These are phyloP conservation scores for Eurypyga helias DNA, from an alignment of 2,113 vertebrate genomes.

Conservation along the genomic window DNA sequence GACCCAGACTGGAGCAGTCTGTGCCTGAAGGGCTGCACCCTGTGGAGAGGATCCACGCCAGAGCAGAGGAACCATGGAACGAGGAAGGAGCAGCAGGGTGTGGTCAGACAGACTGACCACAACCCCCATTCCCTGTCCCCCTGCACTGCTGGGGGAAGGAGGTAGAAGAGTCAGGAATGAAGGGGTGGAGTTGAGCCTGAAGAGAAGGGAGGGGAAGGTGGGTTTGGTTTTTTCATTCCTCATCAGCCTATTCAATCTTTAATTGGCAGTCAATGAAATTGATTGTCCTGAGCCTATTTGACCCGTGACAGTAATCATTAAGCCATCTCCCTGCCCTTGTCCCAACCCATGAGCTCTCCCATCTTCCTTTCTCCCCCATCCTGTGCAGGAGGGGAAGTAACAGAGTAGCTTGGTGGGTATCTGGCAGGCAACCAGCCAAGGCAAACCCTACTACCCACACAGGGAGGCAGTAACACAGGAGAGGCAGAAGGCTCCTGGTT, in stretches of 20 bases:
- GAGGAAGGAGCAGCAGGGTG: neutral
- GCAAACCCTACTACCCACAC: neutral
- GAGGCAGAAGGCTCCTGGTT: neutral
- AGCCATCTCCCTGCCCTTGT: neutral
- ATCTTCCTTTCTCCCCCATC: neutral
- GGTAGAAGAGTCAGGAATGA: neutral
- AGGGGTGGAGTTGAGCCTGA: neutral
- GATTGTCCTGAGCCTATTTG: neutral
- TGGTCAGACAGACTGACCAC: neutral
- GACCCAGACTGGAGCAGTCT: neutral
- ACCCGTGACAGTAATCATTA: neutral
- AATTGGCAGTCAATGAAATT: neutral
- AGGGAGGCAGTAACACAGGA: neutral
- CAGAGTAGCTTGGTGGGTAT: neutral
- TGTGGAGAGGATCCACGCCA: neutral
- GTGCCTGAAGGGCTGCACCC: neutral
- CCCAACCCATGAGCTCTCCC: neutral
- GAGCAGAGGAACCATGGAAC: neutral
- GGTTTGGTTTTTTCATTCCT: neutral
- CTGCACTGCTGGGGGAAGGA: neutral
- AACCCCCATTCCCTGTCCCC: neutral
- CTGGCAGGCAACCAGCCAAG: neutral
- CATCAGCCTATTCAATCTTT: neutral
- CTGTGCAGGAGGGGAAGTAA: neutral
- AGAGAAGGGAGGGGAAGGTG: neutral